Evolutionary conservation across 2,797 vertebrate species (phyloP), one percentile per base, ranked within the genome.

Genomic region (Rachycentron canadum): DNA sequence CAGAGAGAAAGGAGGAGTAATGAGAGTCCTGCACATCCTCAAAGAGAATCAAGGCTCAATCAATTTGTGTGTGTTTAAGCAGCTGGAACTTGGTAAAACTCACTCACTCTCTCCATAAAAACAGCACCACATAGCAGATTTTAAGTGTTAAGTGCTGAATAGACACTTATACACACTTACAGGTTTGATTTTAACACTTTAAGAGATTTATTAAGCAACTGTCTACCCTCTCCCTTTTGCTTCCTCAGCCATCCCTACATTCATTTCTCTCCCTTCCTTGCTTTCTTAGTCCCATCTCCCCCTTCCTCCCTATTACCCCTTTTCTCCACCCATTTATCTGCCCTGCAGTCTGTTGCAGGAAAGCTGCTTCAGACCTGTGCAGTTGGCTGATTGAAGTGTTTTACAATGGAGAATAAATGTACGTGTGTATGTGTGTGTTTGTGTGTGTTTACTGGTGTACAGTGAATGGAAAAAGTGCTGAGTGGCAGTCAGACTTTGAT

Each of bases 381-480:
- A 81, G 73, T 58, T 43, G 57, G 47, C 78, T 60, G 55, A 83
- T 74, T 78, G 55, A 81, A 28, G 49, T 34, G 40, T 57, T 69
- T 78, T 30, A 70, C 56, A 81, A 47, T 28, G 17, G 30, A 53
- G 40, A 55, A 25, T 81, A 72, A 76, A 81, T 79, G 43, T 50
- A 16, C 64, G 61, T 28, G 41, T 53, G 55, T 57, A 74, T 64
- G 68, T 47, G 43, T 61, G 60, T 36, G 41, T 53, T 28, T 25
- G 68, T 59, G 41, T 38, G 43, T 61, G 47, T 72, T 58, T 34
- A 1, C 61, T 4, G 45, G 43, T 43, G 26, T 28, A 14, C 14
- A 73, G 14, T 69, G 60, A 21, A 71, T 78, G 57, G 57, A 60
- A 66, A 77, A 82, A 78, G 52, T 72, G 84, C 83, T 73, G 71